Evolutionary conservation across 2,797 vertebrate genomes (phyloP), one percentile per base, ranked within the genome.

Genomic region (Channallabes apus): DNA sequence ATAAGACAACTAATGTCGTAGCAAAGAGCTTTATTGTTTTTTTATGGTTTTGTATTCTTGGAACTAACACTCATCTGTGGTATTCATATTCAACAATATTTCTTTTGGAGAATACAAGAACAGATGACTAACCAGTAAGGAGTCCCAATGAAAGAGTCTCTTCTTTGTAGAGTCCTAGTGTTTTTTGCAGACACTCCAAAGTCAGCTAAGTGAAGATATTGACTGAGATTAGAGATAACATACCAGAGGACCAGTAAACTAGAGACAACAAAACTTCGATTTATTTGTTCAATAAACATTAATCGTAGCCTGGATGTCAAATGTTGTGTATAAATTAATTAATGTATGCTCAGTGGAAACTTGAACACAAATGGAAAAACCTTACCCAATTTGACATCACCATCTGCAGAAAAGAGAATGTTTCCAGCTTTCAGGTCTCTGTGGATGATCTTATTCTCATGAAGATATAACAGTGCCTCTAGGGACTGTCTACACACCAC

Each of bases 131-230:
- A 99, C 98, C 98, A 99, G 91, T 99, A 99, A 0, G 98, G 98
- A 56, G 98, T 99, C 64, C 98, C 98, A 83, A 99, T 99, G 93
- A 99, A 99, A 85, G 98, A 98, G 92, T 99, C 98, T 94, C 98
- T 96, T 93, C 98, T 97, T 92, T 99, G 98, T 89, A 99, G 94
- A 8, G 97, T 98, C 92, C 96, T 97, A 80, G 97, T 99, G 91
- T 99, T 99, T 95, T 99, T 99, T 91, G 98, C 98, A 85, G 98
- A 99, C 85, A 99, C 98, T 88, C 98, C 98, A 93, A 99, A 99
- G 94, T 99, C 98, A 92, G 98, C 98, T 99, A 94, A 91, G 96
- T 94, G 84, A 15, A 93, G 82, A 93, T 32, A 91, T 38, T 69
- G 29, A 79, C 32, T 11, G 58, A 85, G 17, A 82, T 85, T 85